A percentile compares a stretch with the other conserved stretches of the same genome.
These are phyloP conservation scores for Gorsachius goisagi DNA, from an alignment of 2,113 vertebrate genomes.

Conservation along the genomic window DNA sequence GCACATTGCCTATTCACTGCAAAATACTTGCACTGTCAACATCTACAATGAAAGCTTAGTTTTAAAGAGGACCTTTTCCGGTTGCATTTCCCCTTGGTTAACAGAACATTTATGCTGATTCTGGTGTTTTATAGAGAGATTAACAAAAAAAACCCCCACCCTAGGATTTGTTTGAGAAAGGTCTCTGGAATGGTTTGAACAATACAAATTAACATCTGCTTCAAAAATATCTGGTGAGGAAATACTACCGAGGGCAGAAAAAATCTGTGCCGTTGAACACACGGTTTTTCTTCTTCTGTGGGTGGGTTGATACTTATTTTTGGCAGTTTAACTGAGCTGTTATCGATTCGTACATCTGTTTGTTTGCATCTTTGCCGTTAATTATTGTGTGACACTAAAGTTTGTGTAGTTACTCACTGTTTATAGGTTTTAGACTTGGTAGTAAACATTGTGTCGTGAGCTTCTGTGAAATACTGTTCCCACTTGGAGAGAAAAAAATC, in stretches of 20 bases:
- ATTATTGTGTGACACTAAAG: conserved; percentile 36
- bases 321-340: conserved; percentile 36
- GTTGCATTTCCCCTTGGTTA: neutral
- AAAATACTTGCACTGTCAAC: conserved; percentile 37
- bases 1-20: neutral
- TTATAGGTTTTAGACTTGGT: neutral
- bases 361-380: conserved; percentile 56
- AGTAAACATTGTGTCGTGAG: conserved; percentile 44
- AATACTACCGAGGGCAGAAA: neutral
- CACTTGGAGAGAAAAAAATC: neutral
- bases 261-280: neutral
- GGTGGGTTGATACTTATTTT: conserved; percentile 44
- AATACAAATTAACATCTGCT: conserved; percentile 33
- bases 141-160: neutral
- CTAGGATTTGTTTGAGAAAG: neutral
- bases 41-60: neutral
- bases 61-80: neutral
- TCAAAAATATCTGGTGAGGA: neutral
- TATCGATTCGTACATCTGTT: conserved; percentile 44
- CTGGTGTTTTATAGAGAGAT: neutral
- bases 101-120: neutral
- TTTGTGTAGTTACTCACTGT: conserved; percentile 53
- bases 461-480: conserved; percentile 23
- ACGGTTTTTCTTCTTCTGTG: conserved; percentile 27
- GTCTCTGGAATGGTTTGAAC: neutral